Conservation (phyloP, 2,113 vertebrate species). For the Riparia riparia region DNA sequence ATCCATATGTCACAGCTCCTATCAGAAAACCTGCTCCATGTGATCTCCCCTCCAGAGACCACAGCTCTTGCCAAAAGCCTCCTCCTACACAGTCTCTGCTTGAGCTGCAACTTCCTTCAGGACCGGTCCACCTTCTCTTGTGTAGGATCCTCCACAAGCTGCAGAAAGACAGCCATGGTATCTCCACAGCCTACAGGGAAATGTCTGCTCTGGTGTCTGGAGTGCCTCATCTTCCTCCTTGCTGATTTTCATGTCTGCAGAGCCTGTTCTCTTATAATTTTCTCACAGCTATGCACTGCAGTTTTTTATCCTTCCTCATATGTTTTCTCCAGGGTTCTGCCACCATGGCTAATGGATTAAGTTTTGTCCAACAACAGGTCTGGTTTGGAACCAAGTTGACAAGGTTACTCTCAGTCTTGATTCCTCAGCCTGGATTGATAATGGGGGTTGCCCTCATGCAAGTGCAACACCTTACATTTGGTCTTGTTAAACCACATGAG, state of each 20-base stretch:
- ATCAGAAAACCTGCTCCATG: not conserved
- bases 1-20: not conserved
- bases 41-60: not conserved
- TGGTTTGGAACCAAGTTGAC: not conserved
- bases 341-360: fast-evolving
- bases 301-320: not conserved
- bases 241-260: not conserved
- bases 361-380: not conserved
- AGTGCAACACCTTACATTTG: not conserved
- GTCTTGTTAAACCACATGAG: not conserved
- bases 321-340: fast-evolving
- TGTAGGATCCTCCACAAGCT: not conserved
- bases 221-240: not conserved
- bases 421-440: not conserved
- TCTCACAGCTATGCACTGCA: fast-evolving
- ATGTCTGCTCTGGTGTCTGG: not conserved
- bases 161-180: not conserved
- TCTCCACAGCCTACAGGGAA: not conserved
- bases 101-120: not conserved
- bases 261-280: not conserved
- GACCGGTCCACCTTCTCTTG: not conserved
- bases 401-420: not conserved
- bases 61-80: not conserved
- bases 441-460: not conserved
- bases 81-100: not conserved